Conservation (phyloP, 64 coral and sea anemone genomes). For the Astreopora myriophthalma region DNA sequence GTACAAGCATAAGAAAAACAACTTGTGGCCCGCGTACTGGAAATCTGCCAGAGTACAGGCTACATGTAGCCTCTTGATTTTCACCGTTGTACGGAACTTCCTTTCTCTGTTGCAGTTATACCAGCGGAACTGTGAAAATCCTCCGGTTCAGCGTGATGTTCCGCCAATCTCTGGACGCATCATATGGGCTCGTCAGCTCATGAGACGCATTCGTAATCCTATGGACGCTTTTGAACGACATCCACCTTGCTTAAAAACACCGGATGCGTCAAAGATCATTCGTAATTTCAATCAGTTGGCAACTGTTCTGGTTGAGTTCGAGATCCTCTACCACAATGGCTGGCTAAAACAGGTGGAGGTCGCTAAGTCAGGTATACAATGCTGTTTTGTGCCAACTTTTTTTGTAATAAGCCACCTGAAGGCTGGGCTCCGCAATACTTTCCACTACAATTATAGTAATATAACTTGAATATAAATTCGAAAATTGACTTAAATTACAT, state of each 20-base stretch:
- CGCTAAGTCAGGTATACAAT: slow-evolving; percentile 84
- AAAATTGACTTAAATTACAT: too few relatives aligned
- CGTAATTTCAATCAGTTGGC: slow-evolving; percentile 80
- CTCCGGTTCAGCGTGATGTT: slow-evolving; percentile 73
- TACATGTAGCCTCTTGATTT: neutral
- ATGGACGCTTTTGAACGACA: slow-evolving; percentile 84
- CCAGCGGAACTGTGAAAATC: slow-evolving; percentile 74
- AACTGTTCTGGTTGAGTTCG: slow-evolving; percentile 76
- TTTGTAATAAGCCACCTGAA: too few relatives aligned
- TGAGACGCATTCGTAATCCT: slow-evolving; percentile 85
- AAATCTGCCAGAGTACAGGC: too few relatives aligned
- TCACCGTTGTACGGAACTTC: neutral
- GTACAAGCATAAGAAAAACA: too few relatives aligned
- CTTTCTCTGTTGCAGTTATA: slow-evolving; percentile 56
- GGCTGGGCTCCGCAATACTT: too few relatives aligned
- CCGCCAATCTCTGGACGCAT: slow-evolving; percentile 86
- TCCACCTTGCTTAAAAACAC: slow-evolving; percentile 67
- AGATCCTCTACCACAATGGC: slow-evolving; percentile 83
- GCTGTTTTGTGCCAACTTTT: too few relatives aligned
- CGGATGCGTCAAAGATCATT: slow-evolving; percentile 76
- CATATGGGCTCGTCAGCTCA: slow-evolving; percentile 80
- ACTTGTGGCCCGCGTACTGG: neutral
- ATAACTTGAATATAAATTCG: too few relatives aligned
- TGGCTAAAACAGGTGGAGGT: slow-evolving; percentile 84
- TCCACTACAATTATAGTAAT: too few relatives aligned